Conservation (phyloP, 2,797 vertebrate genomes). For the Lemur catta region DNA sequence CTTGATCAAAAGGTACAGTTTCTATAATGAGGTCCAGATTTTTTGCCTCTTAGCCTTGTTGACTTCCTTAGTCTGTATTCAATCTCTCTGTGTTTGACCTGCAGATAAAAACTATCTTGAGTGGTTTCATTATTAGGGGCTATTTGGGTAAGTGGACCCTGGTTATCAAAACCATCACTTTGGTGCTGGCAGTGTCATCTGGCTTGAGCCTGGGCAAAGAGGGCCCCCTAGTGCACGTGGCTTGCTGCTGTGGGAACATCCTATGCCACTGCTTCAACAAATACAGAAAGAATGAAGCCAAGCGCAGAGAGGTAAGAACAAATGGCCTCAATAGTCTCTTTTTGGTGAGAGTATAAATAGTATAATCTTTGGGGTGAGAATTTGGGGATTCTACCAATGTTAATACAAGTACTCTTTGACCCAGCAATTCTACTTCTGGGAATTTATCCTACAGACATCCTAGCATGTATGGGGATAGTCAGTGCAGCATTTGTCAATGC, state of each 20-base stretch:
- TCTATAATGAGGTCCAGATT: constrained; percentile 12
- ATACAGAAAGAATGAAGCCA: constrained; percentile 96
- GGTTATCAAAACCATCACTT: constrained; percentile 95
- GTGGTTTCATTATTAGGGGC: constrained; percentile 98
- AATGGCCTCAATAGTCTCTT: not conserved
- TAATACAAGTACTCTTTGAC: constrained; percentile 7
- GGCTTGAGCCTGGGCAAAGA: constrained; percentile 96
- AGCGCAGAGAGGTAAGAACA: constrained; percentile 92
- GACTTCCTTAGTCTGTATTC: constrained; percentile 34
- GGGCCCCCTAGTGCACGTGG: constrained; percentile 96
- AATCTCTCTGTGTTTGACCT: constrained; percentile 80
- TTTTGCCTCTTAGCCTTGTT: constrained; percentile 12
- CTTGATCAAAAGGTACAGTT: constrained; percentile 31
- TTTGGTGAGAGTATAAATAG: not conserved
- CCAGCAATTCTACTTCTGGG: not conserved
- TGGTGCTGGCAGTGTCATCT: constrained; percentile 96
- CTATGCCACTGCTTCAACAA: constrained; percentile 97
- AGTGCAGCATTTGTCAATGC: not conserved
- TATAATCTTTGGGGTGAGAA: not conserved
- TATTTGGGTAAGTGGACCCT: constrained; percentile 98
- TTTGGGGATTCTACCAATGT: not conserved
- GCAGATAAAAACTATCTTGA: constrained; percentile 98
- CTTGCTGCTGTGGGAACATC: constrained; percentile 98
- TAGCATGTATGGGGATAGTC: not conserved
- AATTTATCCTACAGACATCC: not conserved